Base-by-base conservation (phyloP, 2,888 invertebrate genomes). In the Scrobipalpa atriplicella region DNA sequence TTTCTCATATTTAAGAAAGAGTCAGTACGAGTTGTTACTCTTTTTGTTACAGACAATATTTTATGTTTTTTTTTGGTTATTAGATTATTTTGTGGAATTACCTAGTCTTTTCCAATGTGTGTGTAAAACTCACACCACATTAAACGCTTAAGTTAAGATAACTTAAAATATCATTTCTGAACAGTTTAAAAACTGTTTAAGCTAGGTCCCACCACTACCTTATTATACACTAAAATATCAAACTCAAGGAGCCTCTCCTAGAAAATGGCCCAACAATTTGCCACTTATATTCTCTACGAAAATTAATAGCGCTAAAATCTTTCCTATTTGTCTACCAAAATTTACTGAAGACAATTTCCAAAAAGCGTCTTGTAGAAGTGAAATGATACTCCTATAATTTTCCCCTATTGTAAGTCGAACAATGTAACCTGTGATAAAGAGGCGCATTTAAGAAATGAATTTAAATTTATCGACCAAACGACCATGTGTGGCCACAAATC, bases 401-500 rank as follows among this genome's bases (percentile, higher is more conserved):
- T 62, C 13, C 43, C 60, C 60, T 10, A 41, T 61, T 61, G 61
- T 61, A 29, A 39, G 10, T 51, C 54, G 65, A 61, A 61, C 52
- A 64, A 11, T 64, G 62, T 52, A 18, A 51, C 65, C n/a, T 62
- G 65, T 73, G 73, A 78, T 74, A 75, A 75, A 75, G 73, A 72
- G 66, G 38, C 68, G 70, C 76, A 71, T 73, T 77, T 76, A 76
- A 73, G 71, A 73, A 74, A 75, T 75, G 77, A 78, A 78, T 79
- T 79, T 77, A 78, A 79, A 79, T 78, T 78, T 75, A 79, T 78
- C 75, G 75, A 72, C 72, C 71, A 71, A 68, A 73, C 73, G 69
- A 70, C 73, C 73, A 74, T 78, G 76, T 71, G 72, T 67, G 72
- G 69, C 72, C 73, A 74, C 78, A 75, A 74, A 75, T 78, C 76